A percentile compares a stretch with the other conserved stretches of the same genome.
Conservation (phyloP, 1,140 invertebrate genomes). For the Asobara japonica region DNA sequence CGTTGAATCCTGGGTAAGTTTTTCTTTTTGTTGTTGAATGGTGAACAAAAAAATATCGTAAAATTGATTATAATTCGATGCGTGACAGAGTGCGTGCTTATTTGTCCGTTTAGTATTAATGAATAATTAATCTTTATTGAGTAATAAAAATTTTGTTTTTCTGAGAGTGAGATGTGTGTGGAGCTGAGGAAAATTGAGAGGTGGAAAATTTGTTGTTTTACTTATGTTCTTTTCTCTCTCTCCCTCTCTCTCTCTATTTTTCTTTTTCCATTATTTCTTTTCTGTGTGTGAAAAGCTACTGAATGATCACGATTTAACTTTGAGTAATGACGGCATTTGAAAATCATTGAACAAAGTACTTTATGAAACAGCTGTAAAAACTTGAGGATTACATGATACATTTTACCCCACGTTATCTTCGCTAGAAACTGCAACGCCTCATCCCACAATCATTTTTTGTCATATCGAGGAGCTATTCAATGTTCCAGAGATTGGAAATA, state of each 20-base stretch:
- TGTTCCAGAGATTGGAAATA: neutral
- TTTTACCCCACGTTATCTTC: neutral
- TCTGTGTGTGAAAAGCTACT: neutral
- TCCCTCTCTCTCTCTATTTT: too few relatives aligned
- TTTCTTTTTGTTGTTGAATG: constrained; percentile 25
- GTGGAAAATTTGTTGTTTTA: neutral
- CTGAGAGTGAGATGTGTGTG: neutral
- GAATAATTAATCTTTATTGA: constrained; percentile 48
- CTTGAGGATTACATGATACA: neutral
- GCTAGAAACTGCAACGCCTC: neutral
- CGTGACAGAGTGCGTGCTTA: constrained; percentile 46
- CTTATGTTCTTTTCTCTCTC: constrained; percentile 43
- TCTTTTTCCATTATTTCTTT: constrained; percentile 31
- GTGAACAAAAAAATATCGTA: constrained; percentile 36
- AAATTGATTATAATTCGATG: constrained; percentile 40
- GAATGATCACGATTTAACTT: neutral
- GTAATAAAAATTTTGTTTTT: constrained; percentile 41
- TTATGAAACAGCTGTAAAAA: neutral
- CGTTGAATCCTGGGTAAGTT: constrained; percentile 30
- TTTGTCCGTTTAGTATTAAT: constrained; percentile 51
- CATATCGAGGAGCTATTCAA: neutral
- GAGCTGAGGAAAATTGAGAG: neutral
- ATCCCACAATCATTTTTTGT: neutral
- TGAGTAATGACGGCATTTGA: neutral
- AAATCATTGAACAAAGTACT: constrained; percentile 5